Base-by-base conservation (phyloP, 2,113 vertebrate genomes). In the Propithecus coquereli region DNA sequence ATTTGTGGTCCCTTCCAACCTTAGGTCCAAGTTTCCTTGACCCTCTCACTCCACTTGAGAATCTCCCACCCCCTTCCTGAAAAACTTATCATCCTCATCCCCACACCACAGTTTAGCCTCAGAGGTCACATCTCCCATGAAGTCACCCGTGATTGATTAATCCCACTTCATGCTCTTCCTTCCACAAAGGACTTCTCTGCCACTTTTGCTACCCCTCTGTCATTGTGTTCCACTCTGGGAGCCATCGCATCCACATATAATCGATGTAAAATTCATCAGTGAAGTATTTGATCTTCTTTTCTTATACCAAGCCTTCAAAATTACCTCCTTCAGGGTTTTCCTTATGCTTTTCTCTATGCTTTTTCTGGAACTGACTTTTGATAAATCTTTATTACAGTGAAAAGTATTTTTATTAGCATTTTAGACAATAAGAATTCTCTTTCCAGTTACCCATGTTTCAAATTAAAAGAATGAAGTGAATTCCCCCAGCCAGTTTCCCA, bases 261-360 rank as follows among this genome's bases (percentile, higher is more conserved):
- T 90, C 65, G 34, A 13, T 43, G 82, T 34, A 76, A 57, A 54
- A 73, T 70, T 54, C n/a, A 66, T 57, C 25, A 80, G 34, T 50
- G 20, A 59, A 34, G 54, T 82, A 68, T 34, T 34, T 87, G 47
- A 61, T 32, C 40, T 34, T 59, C 32, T n/a, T 50, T 96, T 45
- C 57, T 70, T 66, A 61, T 45, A 85, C 22, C 17, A 77, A 77
- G 47, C 5, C 34, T 91, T 93, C 63, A 94, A 73, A 86, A 80
- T 81, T 79, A 52, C 45, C 79, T 82, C 61, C 50, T 79, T 81
- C n/a, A n/a, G 52, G 59, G 73, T 93, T 95, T 93, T 79, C 76
- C 95, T 47, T 66, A 25, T 57, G 10, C 14, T 80, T 86, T 63
- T 66, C 80, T 96, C 54, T 68, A 34, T 57, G 11, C 14, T 80